Percentiles rank a stretch among this genome's conserved stretches.
Conservation (phyloP, 2,113 vertebrate genomes). For the Rutilus rutilus region DNA sequence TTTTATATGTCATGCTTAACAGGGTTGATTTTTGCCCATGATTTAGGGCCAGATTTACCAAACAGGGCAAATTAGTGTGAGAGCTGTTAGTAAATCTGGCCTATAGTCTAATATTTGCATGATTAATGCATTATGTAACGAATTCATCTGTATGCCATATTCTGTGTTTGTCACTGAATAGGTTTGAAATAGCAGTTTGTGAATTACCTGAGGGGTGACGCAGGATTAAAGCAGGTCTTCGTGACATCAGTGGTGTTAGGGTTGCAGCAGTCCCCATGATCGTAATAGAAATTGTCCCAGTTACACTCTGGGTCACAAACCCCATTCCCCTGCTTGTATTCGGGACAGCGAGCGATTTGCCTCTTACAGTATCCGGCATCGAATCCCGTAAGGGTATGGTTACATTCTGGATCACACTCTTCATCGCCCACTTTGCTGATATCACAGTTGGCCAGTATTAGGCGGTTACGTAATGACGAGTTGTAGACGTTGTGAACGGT, state of each 20-base stretch:
- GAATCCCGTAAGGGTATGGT: constrained; percentile 90
- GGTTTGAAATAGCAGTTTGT: not conserved
- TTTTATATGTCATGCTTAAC: no score
- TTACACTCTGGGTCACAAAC: constrained; percentile 97
- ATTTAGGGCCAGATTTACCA: no score
- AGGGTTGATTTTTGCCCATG: no score
- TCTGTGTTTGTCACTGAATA: not conserved
- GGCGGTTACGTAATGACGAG: constrained; percentile 87
- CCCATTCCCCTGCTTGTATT: constrained; percentile 87
- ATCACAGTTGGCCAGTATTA: constrained; percentile 96
- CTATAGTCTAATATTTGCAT: not conserved
- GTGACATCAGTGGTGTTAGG: constrained; percentile 94
- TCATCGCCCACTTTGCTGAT: constrained; percentile 93
- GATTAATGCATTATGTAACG: not conserved
- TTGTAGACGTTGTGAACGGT: constrained; percentile 89
- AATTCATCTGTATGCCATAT: not conserved
- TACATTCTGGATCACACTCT: constrained; percentile 92
- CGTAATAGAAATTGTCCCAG: constrained; percentile 88
- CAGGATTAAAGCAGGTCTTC: constrained; percentile 94
- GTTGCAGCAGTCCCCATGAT: constrained; percentile 94
- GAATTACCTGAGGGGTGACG: constrained; percentile 93
- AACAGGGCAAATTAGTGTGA: no score
- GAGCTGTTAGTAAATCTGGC: no score
- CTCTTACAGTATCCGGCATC: constrained; percentile 91
- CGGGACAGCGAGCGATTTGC: constrained; percentile 74